Evolutionary conservation across 2,888 invertebrate genomes (phyloP).

Genomic region (Trichogramma evanescens): DNA sequence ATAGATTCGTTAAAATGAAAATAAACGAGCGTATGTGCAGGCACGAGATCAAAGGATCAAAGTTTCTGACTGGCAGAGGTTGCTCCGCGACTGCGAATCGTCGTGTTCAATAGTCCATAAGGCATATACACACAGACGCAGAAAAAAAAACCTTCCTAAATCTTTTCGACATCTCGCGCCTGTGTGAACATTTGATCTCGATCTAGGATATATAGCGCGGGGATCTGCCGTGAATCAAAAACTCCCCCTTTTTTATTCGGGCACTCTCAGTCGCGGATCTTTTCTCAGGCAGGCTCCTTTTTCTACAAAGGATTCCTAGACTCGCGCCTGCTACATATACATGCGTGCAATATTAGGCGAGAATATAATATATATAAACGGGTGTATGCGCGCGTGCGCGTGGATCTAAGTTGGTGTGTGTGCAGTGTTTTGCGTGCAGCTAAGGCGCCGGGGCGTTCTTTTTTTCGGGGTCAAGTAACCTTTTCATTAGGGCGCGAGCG

Average conservation of each 20-base stretch:
- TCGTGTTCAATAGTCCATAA: too few species aligned
- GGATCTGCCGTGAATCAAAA: constrained; percentile 6
- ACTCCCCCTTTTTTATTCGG: not conserved
- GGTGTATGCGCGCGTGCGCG: not conserved
- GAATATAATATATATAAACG: too few species aligned
- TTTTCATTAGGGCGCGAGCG: constrained; percentile 41
- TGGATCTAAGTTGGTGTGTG: constrained; percentile 1
- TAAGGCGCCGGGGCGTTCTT: constrained; percentile 47
- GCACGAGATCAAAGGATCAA: too few species aligned
- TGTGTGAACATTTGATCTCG: not conserved
- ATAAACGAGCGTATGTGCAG: too few species aligned
- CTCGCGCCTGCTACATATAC: not conserved
- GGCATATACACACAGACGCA: not conserved
- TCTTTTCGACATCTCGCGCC: constrained; percentile 12
- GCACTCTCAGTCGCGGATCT: not conserved
- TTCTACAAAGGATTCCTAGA: constrained; percentile 1
- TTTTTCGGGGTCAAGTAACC: constrained; percentile 44
- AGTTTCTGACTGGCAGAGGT: too few species aligned
- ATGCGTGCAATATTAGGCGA: too few species aligned
- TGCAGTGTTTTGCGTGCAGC: not conserved
- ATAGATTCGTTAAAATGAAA: too few species aligned
- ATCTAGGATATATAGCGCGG: not conserved
- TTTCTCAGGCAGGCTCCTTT: not conserved
- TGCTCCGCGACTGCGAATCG: too few species aligned
- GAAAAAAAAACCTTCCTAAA: constrained; percentile 1